These are phyloP conservation scores for Leptinotarsa rubiginosa DNA, from an alignment of 2,888 invertebrate genomes.

Conservation along the genomic window DNA sequence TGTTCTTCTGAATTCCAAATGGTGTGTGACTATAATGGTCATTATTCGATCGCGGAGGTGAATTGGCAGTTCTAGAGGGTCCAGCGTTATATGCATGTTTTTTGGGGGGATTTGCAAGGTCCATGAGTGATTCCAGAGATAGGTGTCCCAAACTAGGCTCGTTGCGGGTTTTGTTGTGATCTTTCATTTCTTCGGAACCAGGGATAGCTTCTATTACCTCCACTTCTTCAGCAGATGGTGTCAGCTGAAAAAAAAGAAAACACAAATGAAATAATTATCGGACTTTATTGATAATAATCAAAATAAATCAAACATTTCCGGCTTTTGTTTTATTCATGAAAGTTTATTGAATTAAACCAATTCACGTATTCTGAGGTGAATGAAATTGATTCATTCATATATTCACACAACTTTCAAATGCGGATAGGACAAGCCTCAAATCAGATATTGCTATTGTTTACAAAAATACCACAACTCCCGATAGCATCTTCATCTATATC, in stretches of 20 bases:
- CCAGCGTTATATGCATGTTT: conserved; percentile 66
- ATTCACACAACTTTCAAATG: no score
- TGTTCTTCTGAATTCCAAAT: conserved; percentile 68
- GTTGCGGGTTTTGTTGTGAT: conserved; percentile 70
- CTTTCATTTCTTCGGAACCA: conserved; percentile 69
- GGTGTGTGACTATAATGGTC: conserved; percentile 67
- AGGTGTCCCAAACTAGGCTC: conserved; percentile 77
- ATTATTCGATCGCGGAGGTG: conserved; percentile 63
- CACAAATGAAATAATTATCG: neutral
- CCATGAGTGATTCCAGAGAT: conserved; percentile 76
- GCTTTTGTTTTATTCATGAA: no score
- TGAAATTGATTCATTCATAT: no score
- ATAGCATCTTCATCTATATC: no score
- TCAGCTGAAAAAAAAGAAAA: conserved; percentile 55
- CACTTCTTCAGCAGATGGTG: conserved; percentile 69
- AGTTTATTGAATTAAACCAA: no score
- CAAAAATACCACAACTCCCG: no score
- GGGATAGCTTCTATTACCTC: conserved; percentile 75
- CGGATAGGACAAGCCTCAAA: no score
- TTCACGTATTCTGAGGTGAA: no score
- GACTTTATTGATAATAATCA: neutral
- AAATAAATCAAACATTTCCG: no score
- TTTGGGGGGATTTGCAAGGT: conserved; percentile 71
- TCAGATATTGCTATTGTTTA: no score
- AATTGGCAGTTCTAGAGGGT: conserved; percentile 44